phyloP scores from a whole-genome alignment of 2,888 invertebrate species.

The Phasia obesa region DNA sequence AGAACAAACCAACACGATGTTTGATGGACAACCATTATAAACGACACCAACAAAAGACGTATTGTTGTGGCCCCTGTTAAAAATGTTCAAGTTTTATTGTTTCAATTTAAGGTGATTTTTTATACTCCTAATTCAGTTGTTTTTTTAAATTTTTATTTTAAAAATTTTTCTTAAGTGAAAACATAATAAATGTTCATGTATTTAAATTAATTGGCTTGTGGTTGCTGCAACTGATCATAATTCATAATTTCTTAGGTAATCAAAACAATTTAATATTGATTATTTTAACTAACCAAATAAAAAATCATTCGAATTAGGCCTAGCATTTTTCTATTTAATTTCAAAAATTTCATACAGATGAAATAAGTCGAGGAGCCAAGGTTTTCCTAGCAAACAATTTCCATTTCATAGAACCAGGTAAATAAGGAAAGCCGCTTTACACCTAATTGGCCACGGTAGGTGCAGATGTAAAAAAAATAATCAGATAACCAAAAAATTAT shows the following conservation, averaged over 20 bases:
- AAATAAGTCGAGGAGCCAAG: no score
- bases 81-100: constrained; percentile 53
- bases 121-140: constrained; percentile 8
- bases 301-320: no score
- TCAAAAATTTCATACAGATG: no score
- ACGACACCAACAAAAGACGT: constrained; percentile 66
- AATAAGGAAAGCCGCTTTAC: no score
- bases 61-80: constrained; percentile 42
- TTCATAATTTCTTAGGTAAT: constrained; percentile 59
- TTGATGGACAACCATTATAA: constrained; percentile 70
- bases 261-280: no score
- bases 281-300: no score
- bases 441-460: no score
- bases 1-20: constrained; percentile 48
- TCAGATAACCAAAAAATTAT: no score
- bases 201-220: constrained; percentile 11
- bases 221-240: constrained; percentile 39
- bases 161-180: constrained; percentile 52
- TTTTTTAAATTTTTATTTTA: constrained; percentile 19
- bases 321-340: no score
- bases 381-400: no score
- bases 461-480: no score
- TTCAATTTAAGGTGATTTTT: constrained; percentile 16
- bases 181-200: constrained; percentile 54
- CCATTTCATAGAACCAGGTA: no score